Base-by-base conservation (phyloP, 37 sponge, comb jelly and placozoan species). In the Halichondria panicea region DNA sequence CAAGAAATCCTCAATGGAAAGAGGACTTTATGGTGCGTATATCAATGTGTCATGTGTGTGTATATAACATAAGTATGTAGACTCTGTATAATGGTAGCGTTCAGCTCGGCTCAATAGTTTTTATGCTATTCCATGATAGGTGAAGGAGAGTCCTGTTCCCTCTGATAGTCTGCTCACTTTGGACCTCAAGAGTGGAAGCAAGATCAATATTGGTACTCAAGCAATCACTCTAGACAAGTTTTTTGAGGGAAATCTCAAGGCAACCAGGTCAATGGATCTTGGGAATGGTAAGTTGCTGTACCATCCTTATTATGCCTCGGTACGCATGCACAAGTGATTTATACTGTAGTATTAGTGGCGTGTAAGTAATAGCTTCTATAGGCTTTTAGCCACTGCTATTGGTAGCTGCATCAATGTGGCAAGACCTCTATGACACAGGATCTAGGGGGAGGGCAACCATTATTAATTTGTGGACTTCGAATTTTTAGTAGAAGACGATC, bases 161-260 rank as follows among this genome's bases (percentile, higher is more conserved):
- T 66, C 69, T 0, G 81, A 86, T 53, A 65, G 81, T 28, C 58
- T 86, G 42, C 67, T 86, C 38, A 86, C 81, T 45, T 50, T 86
- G 56, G 87, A 86, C 70, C 73, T 86, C 22, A 86, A 86, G 81
- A 86, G 87, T 67, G 74, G 81, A 4, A 63, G 64, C 15, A 79
- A 80, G 43, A 59, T 79, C 31, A 79, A 71, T 43, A 80, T 86
- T 24, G 87, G 87, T 4, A 86, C 87, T 0, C 72, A 86, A 33
- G 67, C 58, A 53, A 74, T 86, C 70, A 66, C 80, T 1, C 69
- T 86, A 70, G 87, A 86, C 58, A 86, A 86, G 70, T 86, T 86
- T 54, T 79, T 86, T 64, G 87, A 86, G 19, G 87, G 84, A 0
- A 75, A 67, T 8, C 0, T 67, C 24, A 75, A 67, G 45, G 69